Conservation (phyloP, 2,113 vertebrate genomes). For the Sebastes fasciatus region DNA sequence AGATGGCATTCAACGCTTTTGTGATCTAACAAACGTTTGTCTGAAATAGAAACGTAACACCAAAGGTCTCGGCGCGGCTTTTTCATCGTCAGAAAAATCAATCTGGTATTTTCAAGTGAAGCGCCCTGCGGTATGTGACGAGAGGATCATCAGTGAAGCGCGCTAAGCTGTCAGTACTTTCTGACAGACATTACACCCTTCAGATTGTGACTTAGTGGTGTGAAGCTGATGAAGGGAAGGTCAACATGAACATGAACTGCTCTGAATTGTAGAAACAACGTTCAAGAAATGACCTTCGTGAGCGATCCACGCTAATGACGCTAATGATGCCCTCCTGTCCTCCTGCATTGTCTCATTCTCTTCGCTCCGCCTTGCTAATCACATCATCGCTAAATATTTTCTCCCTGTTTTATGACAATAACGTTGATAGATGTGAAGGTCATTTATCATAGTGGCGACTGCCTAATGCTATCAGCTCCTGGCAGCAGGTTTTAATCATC, state of each 20-base stretch:
- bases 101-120: conserved; percentile 18
- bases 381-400: conserved; percentile 64
- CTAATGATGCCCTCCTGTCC: conserved; percentile 46
- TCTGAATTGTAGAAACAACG: conserved; percentile 35
- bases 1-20: neutral
- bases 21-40: neutral
- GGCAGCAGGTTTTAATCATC: conserved; percentile 78
- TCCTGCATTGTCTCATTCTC: conserved; percentile 34
- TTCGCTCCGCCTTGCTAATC: conserved; percentile 54
- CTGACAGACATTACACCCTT: conserved; percentile 10
- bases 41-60: neutral
- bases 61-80: neutral
- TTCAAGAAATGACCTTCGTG: conserved; percentile 48
- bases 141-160: conserved; percentile 13
- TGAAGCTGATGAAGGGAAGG: conserved; percentile 57
- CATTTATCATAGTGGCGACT: conserved; percentile 65
- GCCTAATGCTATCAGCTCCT: conserved; percentile 73
- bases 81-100: conserved; percentile 36
- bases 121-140: neutral
- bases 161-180: neutral
- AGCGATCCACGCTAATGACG: conserved; percentile 57
- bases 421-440: conserved; percentile 73
- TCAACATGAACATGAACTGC: conserved; percentile 43
- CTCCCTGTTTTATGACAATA: conserved; percentile 44
- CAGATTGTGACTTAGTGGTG: too few relatives aligned